Evolutionary conservation across 30 jellyfish, hydroid and myxozoan species (phyloP), one percentile per base, ranked within the genome.

Genomic region (Turritopsis rubra): DNA sequence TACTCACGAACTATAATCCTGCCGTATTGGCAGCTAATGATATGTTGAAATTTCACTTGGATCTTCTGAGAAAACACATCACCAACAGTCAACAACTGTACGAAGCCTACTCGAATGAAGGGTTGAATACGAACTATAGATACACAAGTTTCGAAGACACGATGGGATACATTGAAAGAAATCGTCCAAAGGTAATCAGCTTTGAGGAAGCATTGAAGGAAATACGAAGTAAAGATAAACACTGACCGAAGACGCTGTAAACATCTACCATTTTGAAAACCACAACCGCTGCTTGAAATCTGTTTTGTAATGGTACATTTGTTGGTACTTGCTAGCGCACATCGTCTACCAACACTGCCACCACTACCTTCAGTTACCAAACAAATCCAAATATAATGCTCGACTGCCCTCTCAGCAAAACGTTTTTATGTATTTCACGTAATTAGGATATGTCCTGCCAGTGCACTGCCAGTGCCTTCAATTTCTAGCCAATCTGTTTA

Each of bases 1-100:
- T 88, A 8, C 84, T 85, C 41, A 82, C 95, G 0, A 80, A 89
- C n/a, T 90, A 85, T 31, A 83, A 90, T 81, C 97, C 97, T 27
- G 79, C 97, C 28, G 83, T 87, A 52, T 54, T 90, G 1, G 97
- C 97, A 7, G 77, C 92, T 71, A 86, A 90, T 86, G 97, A 90
- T 75, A 66, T 90, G 84, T 23, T 90, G 76, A 90, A 83, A 54
- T 90, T 53, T 72, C 97, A 90, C 26, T 78, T 90, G 24, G 90
- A 90, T 41, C 76, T 90, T 66, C 72, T 91, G 30, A 76, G 86
- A 29, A 89, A 82, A 79, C 97, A 86, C 82, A 76, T 90, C 41
- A 90, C 81, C 5, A 83, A 86, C 79, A 90, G 97, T 80, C 87
- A 93, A 89, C 89, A 95, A 71, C 85, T 90, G 28, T 90, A 90